These are phyloP conservation scores for Chymomyza costata DNA, from an alignment of 1,140 invertebrate genomes.

Conservation along the genomic window DNA sequence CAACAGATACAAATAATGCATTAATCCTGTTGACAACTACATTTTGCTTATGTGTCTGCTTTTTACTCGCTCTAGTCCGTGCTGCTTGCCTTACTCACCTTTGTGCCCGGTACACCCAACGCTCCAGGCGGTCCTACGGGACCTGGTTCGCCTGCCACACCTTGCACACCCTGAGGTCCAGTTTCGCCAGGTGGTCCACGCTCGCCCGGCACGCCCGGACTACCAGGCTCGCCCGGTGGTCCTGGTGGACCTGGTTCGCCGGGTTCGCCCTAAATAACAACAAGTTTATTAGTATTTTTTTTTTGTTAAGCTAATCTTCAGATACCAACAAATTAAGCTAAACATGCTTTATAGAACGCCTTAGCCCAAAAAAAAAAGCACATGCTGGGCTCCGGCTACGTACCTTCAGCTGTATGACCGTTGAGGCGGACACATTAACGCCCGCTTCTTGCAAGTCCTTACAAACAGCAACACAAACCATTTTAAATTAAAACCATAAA, in stretches of 20 bases:
- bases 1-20: slow-evolving; percentile 70
- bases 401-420: slow-evolving; percentile 93
- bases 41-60: slow-evolving; percentile 37
- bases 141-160: slow-evolving; percentile 80
- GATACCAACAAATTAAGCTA: slow-evolving; percentile 26
- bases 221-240: slow-evolving; percentile 85
- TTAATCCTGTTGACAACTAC: slow-evolving; percentile 68
- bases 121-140: slow-evolving; percentile 82
- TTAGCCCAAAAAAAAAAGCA: slow-evolving; percentile 3
- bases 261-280: slow-evolving; percentile 86
- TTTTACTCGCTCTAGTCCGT: slow-evolving; percentile 16
- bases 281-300: slow-evolving; percentile 46
- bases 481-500: slow-evolving; percentile 34
- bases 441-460: slow-evolving; percentile 92
- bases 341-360: slow-evolving; percentile 27
- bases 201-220: slow-evolving; percentile 89
- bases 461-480: slow-evolving; percentile 49
- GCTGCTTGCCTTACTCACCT: slow-evolving; percentile 78
- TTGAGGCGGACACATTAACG: slow-evolving; percentile 91
- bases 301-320: slow-evolving; percentile 8
- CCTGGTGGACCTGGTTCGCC: slow-evolving; percentile 93
- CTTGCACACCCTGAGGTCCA: slow-evolving; percentile 75
- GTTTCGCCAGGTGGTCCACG: slow-evolving; percentile 79
- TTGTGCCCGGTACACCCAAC: slow-evolving; percentile 82
- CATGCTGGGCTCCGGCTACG: too few species aligned